phyloP scores from a whole-genome alignment of 2,113 vertebrate species.

The Peromyscus californicus region DNA sequence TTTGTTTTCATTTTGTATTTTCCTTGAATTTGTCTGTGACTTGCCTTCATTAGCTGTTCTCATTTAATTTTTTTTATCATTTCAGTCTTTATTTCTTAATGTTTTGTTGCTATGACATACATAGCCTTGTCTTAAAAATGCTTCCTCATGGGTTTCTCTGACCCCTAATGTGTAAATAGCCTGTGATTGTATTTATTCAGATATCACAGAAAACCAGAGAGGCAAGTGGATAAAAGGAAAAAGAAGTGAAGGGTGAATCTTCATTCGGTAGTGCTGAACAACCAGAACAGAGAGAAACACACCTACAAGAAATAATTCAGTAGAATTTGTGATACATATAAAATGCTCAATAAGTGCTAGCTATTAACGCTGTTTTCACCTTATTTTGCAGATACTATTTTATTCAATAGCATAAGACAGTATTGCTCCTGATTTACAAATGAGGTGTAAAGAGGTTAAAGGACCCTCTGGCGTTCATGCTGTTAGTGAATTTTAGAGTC shows the following conservation, averaged over 20 bases:
- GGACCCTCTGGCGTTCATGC: background rate
- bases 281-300: background rate
- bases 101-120: background rate
- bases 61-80: conserved; percentile 36
- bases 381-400: background rate
- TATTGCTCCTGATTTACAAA: conserved; percentile 45
- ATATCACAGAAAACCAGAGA: background rate
- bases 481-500: background rate
- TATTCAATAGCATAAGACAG: background rate
- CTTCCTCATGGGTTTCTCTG: conserved; percentile 43
- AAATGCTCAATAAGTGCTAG: background rate
- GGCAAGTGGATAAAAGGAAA: background rate
- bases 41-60: background rate
- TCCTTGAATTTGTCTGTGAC: background rate
- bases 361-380: background rate
- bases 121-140: background rate
- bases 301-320: background rate
- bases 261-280: background rate
- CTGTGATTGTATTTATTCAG: background rate
- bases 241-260: background rate
- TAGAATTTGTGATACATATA: background rate
- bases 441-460: background rate
- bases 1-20: background rate
- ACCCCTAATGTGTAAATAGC: background rate
- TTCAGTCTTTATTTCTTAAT: background rate